Percentiles rank a stretch among this genome's conserved stretches.
Evolutionary conservation across 2,797 vertebrate species (phyloP).

Genomic region (Scolopax rusticola): DNA sequence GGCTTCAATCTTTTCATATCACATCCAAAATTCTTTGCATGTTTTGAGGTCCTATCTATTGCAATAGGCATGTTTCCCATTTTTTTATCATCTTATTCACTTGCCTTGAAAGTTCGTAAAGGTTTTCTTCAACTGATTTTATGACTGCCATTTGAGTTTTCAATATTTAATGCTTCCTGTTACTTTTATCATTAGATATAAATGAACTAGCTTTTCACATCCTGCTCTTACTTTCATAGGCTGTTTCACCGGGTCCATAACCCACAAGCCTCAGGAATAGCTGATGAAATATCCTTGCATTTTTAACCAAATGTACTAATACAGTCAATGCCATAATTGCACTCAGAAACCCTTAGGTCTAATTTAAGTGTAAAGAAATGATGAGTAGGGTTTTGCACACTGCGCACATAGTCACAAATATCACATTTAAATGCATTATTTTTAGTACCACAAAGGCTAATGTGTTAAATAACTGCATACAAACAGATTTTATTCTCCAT

Average conservation of each 20-base stretch:
- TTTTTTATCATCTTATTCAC: background rate
- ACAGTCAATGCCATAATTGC: background rate
- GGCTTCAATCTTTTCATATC: background rate
- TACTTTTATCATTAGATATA: background rate
- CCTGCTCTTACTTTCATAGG: background rate
- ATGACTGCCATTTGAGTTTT: background rate
- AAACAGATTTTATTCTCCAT: background rate
- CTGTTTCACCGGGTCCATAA: background rate
- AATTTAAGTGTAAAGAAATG: slow-evolving; percentile 5
- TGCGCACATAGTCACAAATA: slow-evolving; percentile 26
- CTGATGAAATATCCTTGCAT: slow-evolving; percentile 9
- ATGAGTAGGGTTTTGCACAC: background rate
- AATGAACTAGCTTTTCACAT: background rate
- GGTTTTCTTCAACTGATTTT: background rate
- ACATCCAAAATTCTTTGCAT: background rate
- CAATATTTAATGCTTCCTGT: background rate
- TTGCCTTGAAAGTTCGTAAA: background rate
- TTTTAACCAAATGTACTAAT: slow-evolving; percentile 12
- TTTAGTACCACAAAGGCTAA: slow-evolving; percentile 3
- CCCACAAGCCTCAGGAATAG: background rate
- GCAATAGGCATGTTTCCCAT: background rate
- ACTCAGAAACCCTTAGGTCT: background rate
- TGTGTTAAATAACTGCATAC: background rate
- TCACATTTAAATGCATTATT: slow-evolving; percentile 52
- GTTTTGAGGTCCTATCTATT: background rate